These are phyloP conservation scores for Leuciscus idus DNA, from an alignment of 2,113 vertebrate genomes.

Conservation along the genomic window DNA sequence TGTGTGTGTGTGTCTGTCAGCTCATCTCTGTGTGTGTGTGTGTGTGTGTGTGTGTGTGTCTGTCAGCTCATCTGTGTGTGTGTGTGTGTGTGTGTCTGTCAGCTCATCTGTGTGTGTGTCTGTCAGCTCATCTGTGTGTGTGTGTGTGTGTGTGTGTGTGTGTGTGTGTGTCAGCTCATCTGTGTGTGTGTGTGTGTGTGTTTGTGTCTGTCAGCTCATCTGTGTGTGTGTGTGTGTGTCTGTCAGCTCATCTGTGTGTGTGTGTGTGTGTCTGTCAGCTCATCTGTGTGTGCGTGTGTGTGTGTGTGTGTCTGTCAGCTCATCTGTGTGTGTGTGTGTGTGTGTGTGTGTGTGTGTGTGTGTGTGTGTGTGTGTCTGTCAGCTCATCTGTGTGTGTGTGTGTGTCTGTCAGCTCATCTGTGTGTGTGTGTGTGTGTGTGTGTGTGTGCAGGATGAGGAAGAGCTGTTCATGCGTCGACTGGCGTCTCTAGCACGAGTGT, in stretches of 20 bases:
- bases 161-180: neutral
- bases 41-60: too few species aligned
- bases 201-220: too few species aligned
- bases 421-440: constrained; percentile 22
- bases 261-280: neutral
- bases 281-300: too few species aligned
- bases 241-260: neutral
- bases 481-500: constrained; percentile 34
- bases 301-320: neutral
- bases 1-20: too few species aligned
- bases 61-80: neutral
- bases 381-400: neutral
- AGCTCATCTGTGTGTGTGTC: neutral
- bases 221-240: neutral
- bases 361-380: neutral
- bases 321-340: neutral
- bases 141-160: constrained; percentile 13
- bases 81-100: neutral
- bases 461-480: constrained; percentile 42
- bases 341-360: neutral
- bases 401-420: too few species aligned
- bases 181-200: neutral
- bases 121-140: constrained; percentile 20
- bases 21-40: too few species aligned
- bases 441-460: constrained; percentile 45